These are phyloP conservation scores for Botia almorhae DNA, from an alignment of 2,797 vertebrate genomes.

Conservation along the genomic window DNA sequence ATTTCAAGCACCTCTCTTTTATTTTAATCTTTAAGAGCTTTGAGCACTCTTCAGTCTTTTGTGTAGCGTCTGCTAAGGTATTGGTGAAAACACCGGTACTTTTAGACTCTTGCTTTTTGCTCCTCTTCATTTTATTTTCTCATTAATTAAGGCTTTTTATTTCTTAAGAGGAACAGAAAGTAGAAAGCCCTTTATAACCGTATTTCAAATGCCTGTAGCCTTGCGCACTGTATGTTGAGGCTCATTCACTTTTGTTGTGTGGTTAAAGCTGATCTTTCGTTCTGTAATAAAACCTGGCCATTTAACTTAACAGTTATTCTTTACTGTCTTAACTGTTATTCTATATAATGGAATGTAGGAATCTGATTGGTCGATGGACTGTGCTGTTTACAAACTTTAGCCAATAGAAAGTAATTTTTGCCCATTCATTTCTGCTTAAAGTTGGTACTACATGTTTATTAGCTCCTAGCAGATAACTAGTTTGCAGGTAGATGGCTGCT, in stretches of 20 bases:
- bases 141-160: slow-evolving; percentile 8
- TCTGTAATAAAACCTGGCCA: neutral
- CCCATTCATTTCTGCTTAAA: neutral
- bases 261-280: neutral
- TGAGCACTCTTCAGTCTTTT: slow-evolving; percentile 32
- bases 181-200: neutral
- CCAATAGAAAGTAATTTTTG: neutral
- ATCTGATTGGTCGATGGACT: neutral
- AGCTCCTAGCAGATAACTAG: neutral
- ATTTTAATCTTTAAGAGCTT: slow-evolving; percentile 44
- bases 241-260: neutral
- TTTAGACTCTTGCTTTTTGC: slow-evolving; percentile 20
- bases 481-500: neutral
- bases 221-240: neutral
- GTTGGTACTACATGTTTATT: neutral
- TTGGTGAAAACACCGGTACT: neutral
- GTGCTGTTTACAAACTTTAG: neutral
- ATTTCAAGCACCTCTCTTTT: slow-evolving; percentile 59
- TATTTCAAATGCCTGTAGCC: neutral
- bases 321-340: neutral
- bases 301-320: too few relatives aligned
- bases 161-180: neutral
- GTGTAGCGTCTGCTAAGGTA: slow-evolving; percentile 10
- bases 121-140: neutral
- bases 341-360: neutral